Percentiles rank a stretch among this genome's conserved stretches.
These are phyloP conservation scores for Austrolebias charrua DNA, from an alignment of 2,797 vertebrate species.

Conservation along the genomic window DNA sequence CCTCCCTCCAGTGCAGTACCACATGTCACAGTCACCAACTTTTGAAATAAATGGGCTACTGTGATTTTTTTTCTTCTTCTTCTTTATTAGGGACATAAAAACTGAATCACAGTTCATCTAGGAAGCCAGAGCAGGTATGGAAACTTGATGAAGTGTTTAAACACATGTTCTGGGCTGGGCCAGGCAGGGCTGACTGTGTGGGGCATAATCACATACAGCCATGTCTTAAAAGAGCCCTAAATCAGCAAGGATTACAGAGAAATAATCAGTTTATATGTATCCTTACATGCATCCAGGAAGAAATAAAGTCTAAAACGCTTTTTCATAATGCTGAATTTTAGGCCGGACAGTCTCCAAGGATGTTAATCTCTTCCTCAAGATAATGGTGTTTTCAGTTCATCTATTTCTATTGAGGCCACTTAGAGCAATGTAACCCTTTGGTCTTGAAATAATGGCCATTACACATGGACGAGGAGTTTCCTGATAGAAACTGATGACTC, in stretches of 20 bases:
- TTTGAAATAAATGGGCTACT: constrained; percentile 66
- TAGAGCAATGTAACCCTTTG: constrained; percentile 61
- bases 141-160: constrained; percentile 76
- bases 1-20: constrained; percentile 32
- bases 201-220: constrained; percentile 78
- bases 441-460: constrained; percentile 69
- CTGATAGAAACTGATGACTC: constrained; percentile 66
- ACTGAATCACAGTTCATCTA: constrained; percentile 65
- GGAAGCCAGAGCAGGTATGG: constrained; percentile 56
- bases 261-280: constrained; percentile 70
- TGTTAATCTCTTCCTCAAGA: constrained; percentile 66
- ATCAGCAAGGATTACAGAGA: constrained; percentile 69
- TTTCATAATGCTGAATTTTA: constrained; percentile 38
- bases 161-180: constrained; percentile 73
- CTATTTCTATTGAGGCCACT: constrained; percentile 72
- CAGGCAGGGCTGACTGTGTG: constrained; percentile 65
- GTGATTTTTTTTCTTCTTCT: constrained; percentile 68
- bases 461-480: constrained; percentile 57
- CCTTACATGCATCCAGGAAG: constrained; percentile 58
- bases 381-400: constrained; percentile 76
- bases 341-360: constrained; percentile 48
- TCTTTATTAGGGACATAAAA: constrained; percentile 47
- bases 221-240: constrained; percentile 62
- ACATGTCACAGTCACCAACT: constrained; percentile 51
- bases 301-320: constrained; percentile 46